Conservation (phyloP, 2,113 vertebrate species). For the Silurus asotus region DNA sequence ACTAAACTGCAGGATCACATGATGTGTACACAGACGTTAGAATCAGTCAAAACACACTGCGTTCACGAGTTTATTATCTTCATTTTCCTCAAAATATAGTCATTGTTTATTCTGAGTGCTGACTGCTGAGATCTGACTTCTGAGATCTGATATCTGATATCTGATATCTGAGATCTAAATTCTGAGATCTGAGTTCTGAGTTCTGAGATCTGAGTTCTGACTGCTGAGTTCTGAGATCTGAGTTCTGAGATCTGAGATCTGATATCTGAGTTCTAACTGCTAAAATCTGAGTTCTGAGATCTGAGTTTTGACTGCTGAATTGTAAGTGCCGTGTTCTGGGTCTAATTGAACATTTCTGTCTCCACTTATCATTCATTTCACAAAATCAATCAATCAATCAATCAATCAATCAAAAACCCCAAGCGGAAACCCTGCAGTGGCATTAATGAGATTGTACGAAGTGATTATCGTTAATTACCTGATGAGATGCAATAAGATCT, state of each 20-base stretch:
- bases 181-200: neutral
- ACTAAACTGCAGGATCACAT: conserved; percentile 62
- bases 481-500: conserved; percentile 22
- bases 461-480: conserved; percentile 56
- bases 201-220: neutral
- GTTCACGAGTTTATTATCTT: neutral
- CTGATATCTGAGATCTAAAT: too few species aligned
- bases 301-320: neutral
- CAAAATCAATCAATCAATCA: conserved; percentile 26
- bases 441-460: conserved; percentile 46
- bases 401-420: conserved; percentile 15
- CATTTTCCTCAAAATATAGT: neutral
- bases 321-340: too few species aligned
- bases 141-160: too few species aligned
- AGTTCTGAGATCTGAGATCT: too few species aligned
- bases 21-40: neutral
- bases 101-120: too few species aligned
- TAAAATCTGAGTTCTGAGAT: too few species aligned
- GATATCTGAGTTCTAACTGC: neutral
- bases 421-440: neutral
- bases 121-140: neutral
- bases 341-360: conserved; percentile 15
- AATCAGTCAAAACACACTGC: neutral
- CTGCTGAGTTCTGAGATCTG: neutral
- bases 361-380: neutral